Evolutionary conservation across 2,797 vertebrate species (phyloP).

Genomic region (Macrochelys suwanniensis): DNA sequence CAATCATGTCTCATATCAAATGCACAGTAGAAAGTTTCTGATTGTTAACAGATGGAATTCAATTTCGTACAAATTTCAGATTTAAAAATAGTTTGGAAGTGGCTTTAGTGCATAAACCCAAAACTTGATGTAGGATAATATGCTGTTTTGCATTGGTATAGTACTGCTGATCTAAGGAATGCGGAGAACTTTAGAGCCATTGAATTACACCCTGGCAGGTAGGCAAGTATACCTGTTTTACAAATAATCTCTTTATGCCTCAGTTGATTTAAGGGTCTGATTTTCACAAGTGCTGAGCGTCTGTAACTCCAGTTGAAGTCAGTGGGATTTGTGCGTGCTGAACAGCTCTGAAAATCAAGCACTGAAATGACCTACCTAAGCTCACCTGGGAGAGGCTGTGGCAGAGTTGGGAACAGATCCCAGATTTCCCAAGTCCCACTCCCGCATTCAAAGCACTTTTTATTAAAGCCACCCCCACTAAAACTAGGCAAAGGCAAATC

Average conservation of each 20-base stretch:
- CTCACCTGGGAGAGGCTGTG: background rate
- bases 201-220: background rate
- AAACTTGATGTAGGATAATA: background rate
- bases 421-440: background rate
- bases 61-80: background rate
- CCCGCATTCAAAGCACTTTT: background rate
- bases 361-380: background rate
- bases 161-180: background rate
- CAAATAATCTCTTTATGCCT: background rate
- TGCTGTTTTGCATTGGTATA: background rate
- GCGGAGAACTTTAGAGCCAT: background rate
- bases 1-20: background rate
- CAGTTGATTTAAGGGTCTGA: background rate
- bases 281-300: background rate
- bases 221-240: background rate
- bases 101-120: background rate
- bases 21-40: background rate
- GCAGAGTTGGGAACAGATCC: background rate
- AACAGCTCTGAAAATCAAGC: background rate
- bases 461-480: accelerated
- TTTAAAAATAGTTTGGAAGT: background rate
- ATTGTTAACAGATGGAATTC: background rate
- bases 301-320: background rate
- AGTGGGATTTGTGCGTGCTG: background rate
- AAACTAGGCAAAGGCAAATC: background rate